These are phyloP conservation scores for Drosophila fuyamai DNA, from an alignment of 1,140 invertebrate genomes.

Conservation along the genomic window DNA sequence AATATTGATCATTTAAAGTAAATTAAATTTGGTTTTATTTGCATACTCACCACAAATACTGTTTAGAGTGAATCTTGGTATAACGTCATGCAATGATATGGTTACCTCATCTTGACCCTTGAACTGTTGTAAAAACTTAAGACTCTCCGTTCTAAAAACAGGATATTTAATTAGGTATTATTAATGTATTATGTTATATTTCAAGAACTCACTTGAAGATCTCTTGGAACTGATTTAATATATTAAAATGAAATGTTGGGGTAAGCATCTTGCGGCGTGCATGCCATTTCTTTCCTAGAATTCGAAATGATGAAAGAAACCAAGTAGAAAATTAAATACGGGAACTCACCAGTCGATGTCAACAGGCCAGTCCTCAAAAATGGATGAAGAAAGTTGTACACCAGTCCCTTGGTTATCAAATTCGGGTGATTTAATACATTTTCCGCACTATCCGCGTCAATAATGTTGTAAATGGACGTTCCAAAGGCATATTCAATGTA, in stretches of 20 bases:
- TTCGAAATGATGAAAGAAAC: neutral
- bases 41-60: conserved; percentile 89
- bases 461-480: conserved; percentile 54
- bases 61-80: conserved; percentile 90
- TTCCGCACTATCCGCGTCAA: conserved; percentile 62
- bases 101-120: conserved; percentile 25
- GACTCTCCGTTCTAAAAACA: conserved; percentile 78
- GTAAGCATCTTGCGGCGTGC: conserved; percentile 92
- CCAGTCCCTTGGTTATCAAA: conserved; percentile 60
- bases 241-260: conserved; percentile 95
- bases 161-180: rapidly evolving
- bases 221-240: conserved; percentile 91
- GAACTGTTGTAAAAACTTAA: conserved; percentile 71
- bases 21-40: neutral
- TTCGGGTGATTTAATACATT: conserved; percentile 59
- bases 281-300: conserved; percentile 89
- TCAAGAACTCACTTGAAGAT: conserved; percentile 87
- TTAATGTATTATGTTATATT: too few relatives aligned
- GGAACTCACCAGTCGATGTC: conserved; percentile 86
- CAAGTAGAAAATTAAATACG: rapidly evolving
- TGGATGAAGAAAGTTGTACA: conserved; percentile 86
- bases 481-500: conserved; percentile 60
- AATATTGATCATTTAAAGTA: neutral
- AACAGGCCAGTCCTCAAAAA: conserved; percentile 89
- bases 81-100: conserved; percentile 60